Evolutionary conservation across 1,140 invertebrate species (phyloP), one percentile per base, ranked within the genome.

Genomic region (Diachasma alloeum): DNA sequence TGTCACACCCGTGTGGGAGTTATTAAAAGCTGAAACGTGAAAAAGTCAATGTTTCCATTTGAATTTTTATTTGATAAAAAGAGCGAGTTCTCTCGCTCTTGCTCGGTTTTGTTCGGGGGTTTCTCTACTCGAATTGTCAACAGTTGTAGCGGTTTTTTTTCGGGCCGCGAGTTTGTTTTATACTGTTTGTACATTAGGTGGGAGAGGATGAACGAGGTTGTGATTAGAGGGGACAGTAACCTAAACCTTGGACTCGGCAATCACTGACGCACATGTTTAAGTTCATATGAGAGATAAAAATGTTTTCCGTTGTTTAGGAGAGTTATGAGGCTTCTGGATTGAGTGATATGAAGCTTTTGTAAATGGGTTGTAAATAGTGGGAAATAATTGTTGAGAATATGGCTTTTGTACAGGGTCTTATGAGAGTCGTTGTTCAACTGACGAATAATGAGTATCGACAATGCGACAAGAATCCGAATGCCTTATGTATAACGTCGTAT

Each of bases 21-120:
- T 63, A 63, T 63, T 63, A 63, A 63, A 63, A 63, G 59, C 59
- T 63, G 24, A 63, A 56, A 19, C 48, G 48, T 56, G 13, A 56
- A 63, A 63, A 63, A 63, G 59, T 63, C 59, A 63, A 63, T 63
- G 59, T 24, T 63, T 24, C 59, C 59, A 63, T 63, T 63, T 31
- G 19, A 63, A 63, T 63, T 24, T 42, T 53, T 53, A 19, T 53
- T 53, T 53, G 19, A 63, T 24, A 19, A 26, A 63, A 63, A 63
- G 24, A 63, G 11, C 17, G 8, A 24, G 4, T 63, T 63, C 39
- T 53, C 48, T 17, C 48, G 6, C 17, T 53, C 17, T 53, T 53
- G 10, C 13, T 42, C 39, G 39, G 39, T 42, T 42, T 42, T 42
- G 31, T 31, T 31, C n/a, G 31, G 31, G 6, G 31, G 2, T 31